Evolutionary conservation across 1,140 invertebrate genomes (phyloP).

Genomic region (Euwallacea fornicatus): DNA sequence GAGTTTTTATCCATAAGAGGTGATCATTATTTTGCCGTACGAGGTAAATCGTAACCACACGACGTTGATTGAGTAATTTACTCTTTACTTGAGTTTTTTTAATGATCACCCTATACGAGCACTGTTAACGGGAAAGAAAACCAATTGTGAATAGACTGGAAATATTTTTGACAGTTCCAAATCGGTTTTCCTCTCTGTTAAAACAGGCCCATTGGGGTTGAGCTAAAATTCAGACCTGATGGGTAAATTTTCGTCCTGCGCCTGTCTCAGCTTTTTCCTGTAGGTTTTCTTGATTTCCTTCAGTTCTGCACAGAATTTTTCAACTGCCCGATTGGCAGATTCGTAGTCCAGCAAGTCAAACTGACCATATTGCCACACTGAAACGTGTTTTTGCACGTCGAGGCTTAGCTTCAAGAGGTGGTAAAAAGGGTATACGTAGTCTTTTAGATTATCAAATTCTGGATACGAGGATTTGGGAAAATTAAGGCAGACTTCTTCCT

Average conservation of each 20-base stretch:
- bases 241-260: conserved; percentile 68
- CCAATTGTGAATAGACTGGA: too few species aligned
- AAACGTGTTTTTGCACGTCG: conserved; percentile 74
- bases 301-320: conserved; percentile 72
- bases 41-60: too few species aligned
- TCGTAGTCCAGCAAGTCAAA: conserved; percentile 78
- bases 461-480: conserved; percentile 73
- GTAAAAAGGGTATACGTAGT: conserved; percentile 67
- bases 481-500: conserved; percentile 83
- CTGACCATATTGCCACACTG: conserved; percentile 86
- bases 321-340: conserved; percentile 69
- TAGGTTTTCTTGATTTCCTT: conserved; percentile 77
- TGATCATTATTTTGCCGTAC: too few species aligned
- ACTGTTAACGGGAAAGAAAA: too few species aligned
- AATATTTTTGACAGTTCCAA: too few species aligned
- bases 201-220: not conserved
- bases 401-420: conserved; percentile 61
- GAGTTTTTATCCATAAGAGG: not conserved
- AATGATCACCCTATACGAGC: too few species aligned
- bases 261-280: conserved; percentile 76
- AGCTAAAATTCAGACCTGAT: conserved; percentile 56
- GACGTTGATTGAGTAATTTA: too few species aligned
- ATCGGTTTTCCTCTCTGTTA: too few species aligned
- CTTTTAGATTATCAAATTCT: conserved; percentile 72
- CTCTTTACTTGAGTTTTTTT: too few species aligned